A percentile compares a stretch with the other conserved stretches of the same genome.
phyloP scores from a whole-genome alignment of 2,797 vertebrate species.

The Enteromius mattozi region DNA sequence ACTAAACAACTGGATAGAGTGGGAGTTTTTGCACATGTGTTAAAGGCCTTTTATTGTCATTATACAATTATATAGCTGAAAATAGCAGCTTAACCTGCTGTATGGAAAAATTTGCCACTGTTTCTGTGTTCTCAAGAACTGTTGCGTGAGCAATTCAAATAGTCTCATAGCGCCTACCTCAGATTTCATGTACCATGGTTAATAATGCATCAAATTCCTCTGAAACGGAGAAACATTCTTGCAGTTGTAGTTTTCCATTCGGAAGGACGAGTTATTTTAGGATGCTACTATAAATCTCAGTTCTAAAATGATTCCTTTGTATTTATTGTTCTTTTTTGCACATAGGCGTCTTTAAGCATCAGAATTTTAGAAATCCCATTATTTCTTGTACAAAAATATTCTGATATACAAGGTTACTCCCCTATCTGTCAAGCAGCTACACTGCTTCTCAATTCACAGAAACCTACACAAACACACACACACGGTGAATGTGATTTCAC shows the following conservation, averaged over 20 bases:
- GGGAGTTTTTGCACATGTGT: background rate
- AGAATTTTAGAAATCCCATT: background rate
- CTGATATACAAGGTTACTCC: background rate
- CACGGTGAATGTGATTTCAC: no score
- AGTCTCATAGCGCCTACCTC: background rate
- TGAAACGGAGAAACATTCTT: constrained; percentile 29
- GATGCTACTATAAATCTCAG: constrained; percentile 21
- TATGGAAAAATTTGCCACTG: background rate
- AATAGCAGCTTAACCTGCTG: background rate
- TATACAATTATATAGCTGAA: background rate
- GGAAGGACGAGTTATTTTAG: constrained; percentile 40
- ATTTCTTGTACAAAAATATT: background rate
- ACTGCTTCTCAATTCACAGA: background rate
- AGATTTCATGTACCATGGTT: constrained; percentile 12
- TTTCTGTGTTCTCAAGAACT: constrained; percentile 9
- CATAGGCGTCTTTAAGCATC: constrained; percentile 28
- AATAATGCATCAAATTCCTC: constrained; percentile 41
- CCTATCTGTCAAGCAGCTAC: background rate
- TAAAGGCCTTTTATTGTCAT: background rate
- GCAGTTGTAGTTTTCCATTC: constrained; percentile 36
- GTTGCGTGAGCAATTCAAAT: constrained; percentile 34
- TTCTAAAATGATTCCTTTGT: constrained; percentile 16
- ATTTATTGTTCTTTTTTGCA: constrained; percentile 30
- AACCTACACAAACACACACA: background rate
- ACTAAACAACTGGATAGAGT: background rate